Evolutionary conservation across 2,113 vertebrate genomes (phyloP).

Genomic region (Apodemus speciosus): DNA sequence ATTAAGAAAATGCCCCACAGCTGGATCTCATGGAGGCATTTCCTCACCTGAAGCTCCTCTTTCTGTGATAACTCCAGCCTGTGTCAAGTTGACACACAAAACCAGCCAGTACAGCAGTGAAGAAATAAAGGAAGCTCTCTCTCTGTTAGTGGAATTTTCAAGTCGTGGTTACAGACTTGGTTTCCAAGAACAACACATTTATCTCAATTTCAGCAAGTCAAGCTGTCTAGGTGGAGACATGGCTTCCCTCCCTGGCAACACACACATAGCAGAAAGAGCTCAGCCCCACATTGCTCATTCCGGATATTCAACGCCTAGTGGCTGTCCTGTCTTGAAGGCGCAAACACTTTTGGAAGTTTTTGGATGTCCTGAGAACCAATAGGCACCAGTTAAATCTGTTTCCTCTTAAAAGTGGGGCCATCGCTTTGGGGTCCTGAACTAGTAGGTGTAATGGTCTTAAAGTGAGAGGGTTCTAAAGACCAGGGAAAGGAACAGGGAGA

Average conservation of each 20-base stretch:
- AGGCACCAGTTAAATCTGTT: constrained; percentile 42
- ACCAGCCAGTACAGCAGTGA: neutral
- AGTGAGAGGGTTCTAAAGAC: constrained; percentile 57
- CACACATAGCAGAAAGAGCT: neutral
- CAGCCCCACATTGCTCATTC: neutral
- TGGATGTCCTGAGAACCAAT: neutral
- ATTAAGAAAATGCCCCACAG: no score
- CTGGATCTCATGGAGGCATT: no score
- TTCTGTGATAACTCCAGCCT: no score
- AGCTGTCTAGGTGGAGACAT: neutral
- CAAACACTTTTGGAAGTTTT: neutral
- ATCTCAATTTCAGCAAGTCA: constrained; percentile 61
- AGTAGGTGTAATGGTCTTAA: constrained; percentile 67
- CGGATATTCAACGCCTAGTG: no score
- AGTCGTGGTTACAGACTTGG: neutral
- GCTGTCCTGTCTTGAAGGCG: neutral
- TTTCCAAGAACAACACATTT: constrained; percentile 70
- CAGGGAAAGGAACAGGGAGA: constrained; percentile 74
- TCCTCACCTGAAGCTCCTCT: no score
- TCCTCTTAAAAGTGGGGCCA: constrained; percentile 71
- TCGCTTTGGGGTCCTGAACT: constrained; percentile 60
- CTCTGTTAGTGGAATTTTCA: neutral
- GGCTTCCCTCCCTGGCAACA: neutral
- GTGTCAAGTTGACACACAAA: no score
- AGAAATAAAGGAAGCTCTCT: neutral